phyloP scores from a whole-genome alignment of 2,888 invertebrate species.

The Sympetrum striolatum region DNA sequence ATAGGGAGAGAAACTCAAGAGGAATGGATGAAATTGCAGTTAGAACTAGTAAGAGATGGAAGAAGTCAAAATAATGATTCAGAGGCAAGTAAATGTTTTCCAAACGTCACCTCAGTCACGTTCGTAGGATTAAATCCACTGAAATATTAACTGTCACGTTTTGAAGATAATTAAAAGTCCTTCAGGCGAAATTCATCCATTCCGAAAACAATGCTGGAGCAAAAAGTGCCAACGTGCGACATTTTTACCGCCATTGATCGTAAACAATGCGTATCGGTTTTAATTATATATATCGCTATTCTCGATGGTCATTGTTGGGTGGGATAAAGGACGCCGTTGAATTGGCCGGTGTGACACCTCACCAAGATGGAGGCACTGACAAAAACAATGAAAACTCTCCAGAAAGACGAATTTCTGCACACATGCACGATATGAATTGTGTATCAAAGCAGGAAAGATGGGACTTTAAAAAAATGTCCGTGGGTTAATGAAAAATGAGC shows the following conservation, averaged over 20 bases:
- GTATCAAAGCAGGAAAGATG: too few species aligned
- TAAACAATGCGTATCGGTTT: neutral
- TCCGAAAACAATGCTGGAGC: neutral
- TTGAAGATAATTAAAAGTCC: neutral
- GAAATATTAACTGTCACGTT: neutral
- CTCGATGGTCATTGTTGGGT: too few species aligned
- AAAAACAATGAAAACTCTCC: too few species aligned
- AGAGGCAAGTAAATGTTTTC: neutral
- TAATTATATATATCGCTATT: neutral
- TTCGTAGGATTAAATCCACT: neutral
- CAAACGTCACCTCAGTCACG: neutral
- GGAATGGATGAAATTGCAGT: neutral
- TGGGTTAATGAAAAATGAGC: too few species aligned
- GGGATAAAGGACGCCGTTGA: too few species aligned
- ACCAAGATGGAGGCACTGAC: too few species aligned
- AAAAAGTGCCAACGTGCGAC: neutral
- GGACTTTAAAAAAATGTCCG: too few species aligned
- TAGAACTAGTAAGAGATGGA: neutral
- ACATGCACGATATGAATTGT: too few species aligned
- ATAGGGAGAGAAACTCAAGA: neutral
- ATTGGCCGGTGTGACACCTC: too few species aligned
- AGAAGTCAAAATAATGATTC: neutral
- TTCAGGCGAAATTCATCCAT: too few species aligned
- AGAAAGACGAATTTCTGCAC: too few species aligned
- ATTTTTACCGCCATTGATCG: neutral